Evolutionary conservation across 2,797 vertebrate species (phyloP), one percentile per base, ranked within the genome.

Genomic region (Esox lucius): DNA sequence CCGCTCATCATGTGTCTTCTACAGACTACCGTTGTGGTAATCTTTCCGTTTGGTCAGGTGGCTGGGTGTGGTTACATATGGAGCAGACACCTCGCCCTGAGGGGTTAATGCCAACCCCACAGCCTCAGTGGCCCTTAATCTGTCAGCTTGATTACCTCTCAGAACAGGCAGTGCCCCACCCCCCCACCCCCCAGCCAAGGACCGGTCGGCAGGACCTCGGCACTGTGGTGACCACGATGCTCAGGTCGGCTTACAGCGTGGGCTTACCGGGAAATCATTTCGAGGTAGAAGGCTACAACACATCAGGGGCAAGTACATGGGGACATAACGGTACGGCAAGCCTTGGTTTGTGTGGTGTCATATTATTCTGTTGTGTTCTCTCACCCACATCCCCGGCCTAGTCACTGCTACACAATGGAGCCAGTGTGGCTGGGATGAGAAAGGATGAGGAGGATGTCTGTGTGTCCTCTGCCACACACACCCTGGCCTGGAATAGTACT

Each of bases 111-210:
- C 12, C 26, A 61, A 66, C 79, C 71, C 70, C 68, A 59, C 28
- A 68, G 74, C 64, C 75, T 78, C 73, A 76, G 24, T 26, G 28
- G 35, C 65, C 71, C 46, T 39, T 78, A 70, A 80, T 80, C 73
- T 78, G 67, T 48, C 62, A 51, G 17, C 49, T 69, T 75, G 31
- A 78, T 73, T 67, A 17, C 64, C 66, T 51, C 68, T 51, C 17
- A 48, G 35, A 31, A 28, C 67, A 28, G 28, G 53, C 48, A 53
- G 61, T 11, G 31, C 62, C 22, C 62, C 26, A 61, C 5, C 61
- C 33, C 33, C 24, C n/a, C 35, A 46, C 53, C 53, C 15, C 15
- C 9, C 16, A 28, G 11, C 42, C 31, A 28, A 35, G 26, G 15
- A 13, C 28, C 12, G 16, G 15, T 31, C 62, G 33, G 62, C 62